Base-by-base conservation (phyloP, 2,888 invertebrate genomes). In the Girardia tigrina region DNA sequence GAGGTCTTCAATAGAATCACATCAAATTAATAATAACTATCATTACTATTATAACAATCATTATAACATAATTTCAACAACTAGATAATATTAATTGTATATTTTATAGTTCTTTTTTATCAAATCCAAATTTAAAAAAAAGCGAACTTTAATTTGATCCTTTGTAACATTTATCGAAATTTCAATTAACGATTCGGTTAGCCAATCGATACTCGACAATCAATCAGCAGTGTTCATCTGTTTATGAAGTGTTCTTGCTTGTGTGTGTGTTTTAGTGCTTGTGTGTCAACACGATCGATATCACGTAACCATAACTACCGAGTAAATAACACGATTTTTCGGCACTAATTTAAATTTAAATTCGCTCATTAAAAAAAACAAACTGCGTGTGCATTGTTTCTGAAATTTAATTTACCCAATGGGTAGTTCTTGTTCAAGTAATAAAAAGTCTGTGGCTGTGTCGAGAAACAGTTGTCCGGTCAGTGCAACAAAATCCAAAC, bases 361-460 rank as follows among this genome's bases (percentile, higher is more conserved):
- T 12, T 36, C 36, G 36, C n/a, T n/a, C n/a, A n/a, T 36, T 36
- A 36, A 36, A 36, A 36, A 36, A 12, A 12, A 36, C 36, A 36
- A 36, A 12, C 16, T 36, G 36, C 8, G 36, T 36, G 16, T 36
- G 16, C 8, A 36, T 36, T 36, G 36, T 36, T 36, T 36, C 16
- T 12, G 16, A 12, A 36, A 12, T 36, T 16, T 36, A 12, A 36
- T 12, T 36, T 36, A 36, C n/a, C 56, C 56, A 4, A 56, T 56
- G 56, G 56, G 56, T 56, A 56, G 56, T 56, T 56, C 56, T 4
- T 56, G 56, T 56, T 56, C 56, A 56, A 36, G 16, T 12, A 36
- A 36, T 36, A 12, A 8, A 36, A 36, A 36, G 16, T 56, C 56
- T 56, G 56, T 16, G 4, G 4, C 4, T 56, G 56, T 56, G 4